Evolutionary conservation across 2,797 vertebrate species (phyloP).

Genomic region (Taeniopygia guttata): DNA sequence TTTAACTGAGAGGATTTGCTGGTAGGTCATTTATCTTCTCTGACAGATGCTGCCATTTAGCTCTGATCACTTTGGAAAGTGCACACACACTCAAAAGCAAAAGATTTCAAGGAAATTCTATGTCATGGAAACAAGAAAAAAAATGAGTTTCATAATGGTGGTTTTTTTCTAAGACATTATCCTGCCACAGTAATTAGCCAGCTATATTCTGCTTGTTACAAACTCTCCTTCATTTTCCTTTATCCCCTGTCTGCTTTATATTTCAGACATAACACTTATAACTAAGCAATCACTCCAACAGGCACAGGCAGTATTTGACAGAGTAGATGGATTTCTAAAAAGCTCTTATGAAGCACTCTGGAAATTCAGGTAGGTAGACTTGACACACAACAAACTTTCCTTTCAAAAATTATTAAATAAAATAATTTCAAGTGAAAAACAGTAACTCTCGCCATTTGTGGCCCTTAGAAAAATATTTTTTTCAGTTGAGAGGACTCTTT

Average conservation of each 20-base stretch:
- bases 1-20: slow-evolving; percentile 55
- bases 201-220: background rate
- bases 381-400: background rate
- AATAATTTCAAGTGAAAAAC: background rate
- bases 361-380: background rate
- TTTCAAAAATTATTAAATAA: background rate
- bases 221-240: background rate
- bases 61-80: slow-evolving; percentile 44
- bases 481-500: background rate
- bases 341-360: background rate
- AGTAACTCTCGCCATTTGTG: background rate
- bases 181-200: background rate
- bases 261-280: background rate
- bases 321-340: background rate
- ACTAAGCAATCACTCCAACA: background rate
- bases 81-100: background rate
- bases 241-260: background rate
- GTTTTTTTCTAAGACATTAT: background rate
- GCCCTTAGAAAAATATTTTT: background rate
- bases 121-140: slow-evolving; percentile 10
- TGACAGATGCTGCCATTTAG: slow-evolving; percentile 47
- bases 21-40: slow-evolving; percentile 28
- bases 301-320: background rate
- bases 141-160: background rate
- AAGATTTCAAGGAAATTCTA: slow-evolving; percentile 17